These are phyloP conservation scores for Nyctalus aviator DNA, from an alignment of 2,797 vertebrate species.

Conservation along the genomic window DNA sequence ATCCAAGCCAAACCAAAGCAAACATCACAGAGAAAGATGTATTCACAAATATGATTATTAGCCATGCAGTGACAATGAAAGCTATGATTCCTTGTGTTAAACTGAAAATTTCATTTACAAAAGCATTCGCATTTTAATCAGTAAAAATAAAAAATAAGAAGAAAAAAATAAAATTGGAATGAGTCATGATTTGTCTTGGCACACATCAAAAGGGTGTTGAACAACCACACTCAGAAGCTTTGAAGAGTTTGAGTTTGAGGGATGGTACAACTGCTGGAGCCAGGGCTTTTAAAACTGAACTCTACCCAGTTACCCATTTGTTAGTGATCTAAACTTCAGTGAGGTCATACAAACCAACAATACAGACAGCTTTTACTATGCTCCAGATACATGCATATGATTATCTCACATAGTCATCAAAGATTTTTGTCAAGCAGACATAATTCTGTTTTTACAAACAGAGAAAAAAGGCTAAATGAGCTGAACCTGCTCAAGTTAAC, in stretches of 20 bases:
- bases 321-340: background rate
- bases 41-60: background rate
- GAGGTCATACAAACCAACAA: background rate
- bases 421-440: background rate
- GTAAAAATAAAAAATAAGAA: background rate
- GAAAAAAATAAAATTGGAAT: background rate
- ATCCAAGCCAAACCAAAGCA: slow-evolving; percentile 33
- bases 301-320: background rate
- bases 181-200: background rate
- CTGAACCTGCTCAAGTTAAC: background rate
- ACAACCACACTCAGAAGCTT: background rate
- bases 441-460: background rate
- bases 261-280: background rate
- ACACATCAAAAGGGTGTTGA: background rate
- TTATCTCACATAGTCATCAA: background rate
- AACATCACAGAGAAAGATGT: background rate
- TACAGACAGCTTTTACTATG: background rate
- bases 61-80: background rate
- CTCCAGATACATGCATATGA: background rate
- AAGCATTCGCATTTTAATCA: background rate
- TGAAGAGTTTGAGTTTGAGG: background rate
- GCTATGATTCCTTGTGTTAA: background rate
- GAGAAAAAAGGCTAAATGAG: background rate
- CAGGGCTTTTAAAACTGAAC: background rate
- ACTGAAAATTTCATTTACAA: background rate